phyloP scores from a whole-genome alignment of 2,113 vertebrate species.

The Rhombomys opimus region DNA sequence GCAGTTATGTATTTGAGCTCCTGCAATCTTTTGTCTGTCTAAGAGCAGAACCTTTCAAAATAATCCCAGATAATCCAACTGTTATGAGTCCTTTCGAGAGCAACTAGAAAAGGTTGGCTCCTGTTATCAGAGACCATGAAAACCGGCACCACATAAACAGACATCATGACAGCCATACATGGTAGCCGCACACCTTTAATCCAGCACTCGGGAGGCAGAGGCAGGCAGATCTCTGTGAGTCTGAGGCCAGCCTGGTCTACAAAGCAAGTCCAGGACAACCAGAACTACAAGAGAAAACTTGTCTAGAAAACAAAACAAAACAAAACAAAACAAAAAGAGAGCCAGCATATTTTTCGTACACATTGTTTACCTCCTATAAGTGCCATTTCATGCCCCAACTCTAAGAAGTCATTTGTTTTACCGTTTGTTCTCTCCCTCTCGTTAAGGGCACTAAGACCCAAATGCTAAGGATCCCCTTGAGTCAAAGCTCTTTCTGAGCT shows the following conservation, averaged over 20 bases:
- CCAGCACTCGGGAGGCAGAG: no score
- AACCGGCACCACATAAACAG: constrained; percentile 25
- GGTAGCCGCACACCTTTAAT: no score
- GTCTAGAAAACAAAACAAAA: no score
- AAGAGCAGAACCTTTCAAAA: constrained; percentile 49
- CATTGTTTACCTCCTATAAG: constrained; percentile 39
- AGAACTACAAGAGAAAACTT: no score
- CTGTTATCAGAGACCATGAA: background rate
- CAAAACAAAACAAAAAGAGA: background rate
- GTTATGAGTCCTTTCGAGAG: constrained; percentile 13
- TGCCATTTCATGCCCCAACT: background rate
- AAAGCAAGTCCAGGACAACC: no score
- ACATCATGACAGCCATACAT: background rate
- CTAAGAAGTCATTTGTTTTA: background rate
- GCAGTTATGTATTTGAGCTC: constrained; percentile 22
- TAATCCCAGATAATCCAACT: constrained; percentile 11
- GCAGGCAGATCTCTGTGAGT: no score
- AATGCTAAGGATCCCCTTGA: constrained; percentile 3
- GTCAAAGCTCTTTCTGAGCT: constrained; percentile 50
- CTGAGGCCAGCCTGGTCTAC: no score
- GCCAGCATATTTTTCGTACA: constrained; percentile 37
- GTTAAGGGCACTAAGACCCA: background rate
- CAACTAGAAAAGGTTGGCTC: constrained; percentile 30
- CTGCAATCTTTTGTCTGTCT: constrained; percentile 47
- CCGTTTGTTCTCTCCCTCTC: background rate